phyloP scores from a whole-genome alignment of 2,888 invertebrate species.

The Allophyes oxyacanthae region DNA sequence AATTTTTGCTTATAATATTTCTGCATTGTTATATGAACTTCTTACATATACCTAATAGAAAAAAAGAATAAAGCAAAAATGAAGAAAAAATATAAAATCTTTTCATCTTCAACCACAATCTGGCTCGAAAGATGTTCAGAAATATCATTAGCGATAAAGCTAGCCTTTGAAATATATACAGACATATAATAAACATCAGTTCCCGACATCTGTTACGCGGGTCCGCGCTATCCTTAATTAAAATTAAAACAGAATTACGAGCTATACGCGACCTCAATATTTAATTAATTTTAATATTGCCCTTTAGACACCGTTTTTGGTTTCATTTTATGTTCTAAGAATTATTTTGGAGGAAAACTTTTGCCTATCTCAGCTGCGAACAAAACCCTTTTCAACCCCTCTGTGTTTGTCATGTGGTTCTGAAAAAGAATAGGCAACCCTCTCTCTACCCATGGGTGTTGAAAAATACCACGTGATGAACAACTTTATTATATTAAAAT shows the following conservation, averaged over 20 bases:
- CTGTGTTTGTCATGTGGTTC: too few relatives aligned
- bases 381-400: too few relatives aligned
- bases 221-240: conserved; percentile 74
- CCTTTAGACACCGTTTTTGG: conserved; percentile 57
- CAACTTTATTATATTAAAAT: too few relatives aligned
- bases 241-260: conserved; percentile 80
- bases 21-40: too few relatives aligned
- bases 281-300: conserved; percentile 70
- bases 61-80: too few relatives aligned
- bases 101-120: conserved; percentile 30
- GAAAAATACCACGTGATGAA: too few relatives aligned
- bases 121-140: conserved; percentile 38
- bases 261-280: conserved; percentile 74
- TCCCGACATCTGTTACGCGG: conserved; percentile 76
- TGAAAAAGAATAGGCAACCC: too few relatives aligned
- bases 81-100: conserved; percentile 24
- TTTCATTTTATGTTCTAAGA: conserved; percentile 49
- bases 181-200: conserved; percentile 68
- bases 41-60: too few relatives aligned
- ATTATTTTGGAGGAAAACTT: conserved; percentile 36
- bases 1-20: too few relatives aligned
- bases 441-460: too few relatives aligned
- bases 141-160: conserved; percentile 51
- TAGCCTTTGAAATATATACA: conserved; percentile 53
- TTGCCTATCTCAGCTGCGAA: conserved; percentile 1